Conservation (phyloP, 2,797 vertebrate species). For the Peromyscus aztecus region DNA sequence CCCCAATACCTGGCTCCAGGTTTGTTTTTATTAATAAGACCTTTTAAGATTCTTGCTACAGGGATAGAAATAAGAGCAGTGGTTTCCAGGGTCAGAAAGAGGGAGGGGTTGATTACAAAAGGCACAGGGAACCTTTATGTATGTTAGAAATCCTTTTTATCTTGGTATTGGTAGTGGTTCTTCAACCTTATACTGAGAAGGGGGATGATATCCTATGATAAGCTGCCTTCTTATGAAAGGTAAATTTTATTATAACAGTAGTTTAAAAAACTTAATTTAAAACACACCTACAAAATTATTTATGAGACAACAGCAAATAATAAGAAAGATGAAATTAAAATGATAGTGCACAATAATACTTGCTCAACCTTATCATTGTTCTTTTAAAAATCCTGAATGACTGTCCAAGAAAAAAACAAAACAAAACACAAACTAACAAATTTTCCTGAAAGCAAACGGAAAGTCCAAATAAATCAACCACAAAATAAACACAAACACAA, state of each 20-base stretch:
- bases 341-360: neutral
- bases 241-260: constrained; percentile 29
- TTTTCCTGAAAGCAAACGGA: constrained; percentile 17
- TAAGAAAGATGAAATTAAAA: constrained; percentile 49
- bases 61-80: neutral
- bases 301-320: constrained; percentile 9
- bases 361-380: neutral
- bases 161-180: neutral
- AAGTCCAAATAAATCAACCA: neutral
- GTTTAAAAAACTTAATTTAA: neutral
- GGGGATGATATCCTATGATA: neutral
- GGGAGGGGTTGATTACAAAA: neutral
- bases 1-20: too few species aligned
- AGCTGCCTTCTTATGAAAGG: neutral
- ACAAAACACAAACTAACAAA: neutral
- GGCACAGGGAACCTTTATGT: fast-evolving
- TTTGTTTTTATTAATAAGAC: too few species aligned
- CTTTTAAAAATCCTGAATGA: constrained; percentile 22
- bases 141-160: neutral
- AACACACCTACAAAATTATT: neutral
- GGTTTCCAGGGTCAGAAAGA: neutral
- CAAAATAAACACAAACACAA: constrained; percentile 15
- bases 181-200: neutral
- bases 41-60: too few species aligned
- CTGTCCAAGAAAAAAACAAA: neutral